A percentile compares a stretch with the other conserved stretches of the same genome.
Conservation (phyloP, 2,797 vertebrate genomes). For the Melanotaenia pygmaea region DNA sequence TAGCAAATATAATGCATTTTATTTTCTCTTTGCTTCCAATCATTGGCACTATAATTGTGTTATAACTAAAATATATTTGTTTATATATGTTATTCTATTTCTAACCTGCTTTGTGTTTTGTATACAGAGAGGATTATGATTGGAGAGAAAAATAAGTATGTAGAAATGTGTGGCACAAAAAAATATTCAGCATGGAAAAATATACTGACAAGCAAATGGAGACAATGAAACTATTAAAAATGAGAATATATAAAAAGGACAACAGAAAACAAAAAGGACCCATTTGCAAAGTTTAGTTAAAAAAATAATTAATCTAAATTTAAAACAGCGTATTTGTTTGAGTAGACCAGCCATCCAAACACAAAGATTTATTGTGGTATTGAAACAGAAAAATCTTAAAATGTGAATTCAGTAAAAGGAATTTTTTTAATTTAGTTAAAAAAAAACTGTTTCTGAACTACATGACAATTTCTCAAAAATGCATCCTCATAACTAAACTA, state of each 20-base stretch:
- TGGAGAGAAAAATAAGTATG: not conserved
- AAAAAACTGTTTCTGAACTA: not conserved
- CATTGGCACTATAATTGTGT: not conserved
- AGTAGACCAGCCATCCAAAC: not conserved
- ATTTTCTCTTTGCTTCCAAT: not conserved
- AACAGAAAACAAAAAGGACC: not conserved
- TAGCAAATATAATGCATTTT: not conserved
- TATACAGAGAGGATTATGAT: not conserved
- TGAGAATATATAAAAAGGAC: not conserved
- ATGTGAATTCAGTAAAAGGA: not conserved
- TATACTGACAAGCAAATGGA: not conserved
- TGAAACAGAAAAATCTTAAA: not conserved
- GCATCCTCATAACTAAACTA: not conserved
- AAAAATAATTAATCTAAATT: not conserved
- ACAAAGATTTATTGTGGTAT: not conserved
- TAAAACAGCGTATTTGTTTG: not conserved
- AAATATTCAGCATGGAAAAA: conserved; percentile 4
- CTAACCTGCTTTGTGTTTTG: not conserved
- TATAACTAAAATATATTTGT: not conserved
- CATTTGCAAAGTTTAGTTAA: not conserved
- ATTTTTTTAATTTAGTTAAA: not conserved
- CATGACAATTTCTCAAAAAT: not conserved
- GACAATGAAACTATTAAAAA: not conserved
- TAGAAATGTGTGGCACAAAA: not conserved
- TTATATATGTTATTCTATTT: not conserved